Conservation (phyloP, 2,797 vertebrate species). For the Nannoperca obscura region DNA sequence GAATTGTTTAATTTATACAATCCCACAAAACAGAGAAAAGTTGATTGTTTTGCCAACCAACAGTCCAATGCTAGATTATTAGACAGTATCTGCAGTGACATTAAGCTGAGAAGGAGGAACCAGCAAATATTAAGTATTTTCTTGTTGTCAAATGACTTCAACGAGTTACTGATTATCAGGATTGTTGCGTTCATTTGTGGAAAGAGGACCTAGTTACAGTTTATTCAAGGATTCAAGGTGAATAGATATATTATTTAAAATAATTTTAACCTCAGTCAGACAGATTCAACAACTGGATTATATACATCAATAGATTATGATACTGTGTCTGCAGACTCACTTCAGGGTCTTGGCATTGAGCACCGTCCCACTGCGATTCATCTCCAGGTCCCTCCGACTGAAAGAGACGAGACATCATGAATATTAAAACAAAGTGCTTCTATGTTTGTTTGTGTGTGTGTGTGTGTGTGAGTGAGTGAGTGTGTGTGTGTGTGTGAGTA, state of each 20-base stretch:
- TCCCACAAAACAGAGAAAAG: background rate
- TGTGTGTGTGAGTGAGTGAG: background rate
- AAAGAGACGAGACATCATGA: conserved; percentile 17
- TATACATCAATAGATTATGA: rapidly evolving
- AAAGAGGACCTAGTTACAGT: background rate
- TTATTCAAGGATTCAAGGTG: background rate
- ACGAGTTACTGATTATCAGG: background rate
- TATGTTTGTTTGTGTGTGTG: background rate
- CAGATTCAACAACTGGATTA: background rate
- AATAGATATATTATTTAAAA: background rate
- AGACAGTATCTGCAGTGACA: background rate
- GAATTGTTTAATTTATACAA: too few species aligned
- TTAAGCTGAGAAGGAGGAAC: background rate
- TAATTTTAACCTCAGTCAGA: background rate
- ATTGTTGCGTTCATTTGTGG: background rate
- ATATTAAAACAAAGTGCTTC: background rate
- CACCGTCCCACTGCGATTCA: conserved; percentile 92
- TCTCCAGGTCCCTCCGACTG: conserved; percentile 96
- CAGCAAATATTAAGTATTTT: background rate
- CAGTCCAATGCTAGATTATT: background rate
- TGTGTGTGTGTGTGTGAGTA: background rate
- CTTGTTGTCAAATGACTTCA: background rate
- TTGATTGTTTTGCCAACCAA: background rate
- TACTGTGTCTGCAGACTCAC: conserved; percentile 78
- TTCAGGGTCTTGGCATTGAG: conserved; percentile 95